These are phyloP conservation scores for Gila orcuttii DNA, from an alignment of 2,113 vertebrate genomes.

Conservation along the genomic window DNA sequence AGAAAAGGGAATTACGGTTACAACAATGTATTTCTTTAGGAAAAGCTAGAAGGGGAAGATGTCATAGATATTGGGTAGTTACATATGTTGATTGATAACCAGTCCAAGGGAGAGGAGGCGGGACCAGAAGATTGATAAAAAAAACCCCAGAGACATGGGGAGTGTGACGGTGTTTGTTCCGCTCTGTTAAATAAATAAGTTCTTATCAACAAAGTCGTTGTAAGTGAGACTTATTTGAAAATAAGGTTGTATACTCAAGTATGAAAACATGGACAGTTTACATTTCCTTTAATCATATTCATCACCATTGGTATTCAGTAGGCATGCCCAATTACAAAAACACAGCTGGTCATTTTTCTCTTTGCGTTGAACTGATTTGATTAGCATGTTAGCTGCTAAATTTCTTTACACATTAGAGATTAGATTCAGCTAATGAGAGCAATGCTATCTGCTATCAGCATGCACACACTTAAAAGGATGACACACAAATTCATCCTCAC, in stretches of 20 bases:
- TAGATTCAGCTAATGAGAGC: background rate
- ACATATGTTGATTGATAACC: no score
- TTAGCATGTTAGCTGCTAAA: background rate
- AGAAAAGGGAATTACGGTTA: no score
- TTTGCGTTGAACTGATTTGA: background rate
- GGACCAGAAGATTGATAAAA: no score
- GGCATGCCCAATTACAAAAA: background rate
- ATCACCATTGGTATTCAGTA: background rate
- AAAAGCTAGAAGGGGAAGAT: no score
- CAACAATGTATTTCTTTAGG: no score
- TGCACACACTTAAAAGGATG: background rate
- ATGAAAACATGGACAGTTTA: background rate
- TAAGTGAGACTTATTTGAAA: no score
- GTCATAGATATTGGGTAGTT: no score
- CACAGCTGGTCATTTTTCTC: conserved; percentile 2
- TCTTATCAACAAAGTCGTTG: no score
- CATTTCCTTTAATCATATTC: background rate
- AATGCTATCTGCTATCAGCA: background rate
- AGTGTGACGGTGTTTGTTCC: no score
- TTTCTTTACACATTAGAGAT: conserved; percentile 3
- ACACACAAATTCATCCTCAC: background rate
- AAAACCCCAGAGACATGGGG: no score
- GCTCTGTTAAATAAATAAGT: no score
- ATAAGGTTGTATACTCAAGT: background rate
- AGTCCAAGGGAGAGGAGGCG: no score